Conservation (phyloP, 2,797 vertebrate genomes). For the Mormyrops boulengeri region DNA sequence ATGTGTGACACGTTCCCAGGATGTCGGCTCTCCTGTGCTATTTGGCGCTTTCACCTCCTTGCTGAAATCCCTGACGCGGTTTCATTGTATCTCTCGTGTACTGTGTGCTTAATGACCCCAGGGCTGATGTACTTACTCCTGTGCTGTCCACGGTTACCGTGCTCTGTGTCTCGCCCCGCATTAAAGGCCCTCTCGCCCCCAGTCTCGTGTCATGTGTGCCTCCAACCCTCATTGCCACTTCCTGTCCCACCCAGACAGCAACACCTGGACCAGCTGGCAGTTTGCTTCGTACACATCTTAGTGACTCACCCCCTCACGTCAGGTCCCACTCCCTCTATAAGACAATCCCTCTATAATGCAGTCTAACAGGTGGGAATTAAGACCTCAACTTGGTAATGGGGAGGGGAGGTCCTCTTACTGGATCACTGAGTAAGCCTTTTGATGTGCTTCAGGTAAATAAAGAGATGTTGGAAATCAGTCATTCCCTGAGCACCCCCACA, state of each 20-base stretch:
- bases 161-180: background rate
- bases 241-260: background rate
- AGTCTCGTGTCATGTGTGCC: background rate
- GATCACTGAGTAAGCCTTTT: background rate
- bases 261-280: background rate
- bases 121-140: background rate
- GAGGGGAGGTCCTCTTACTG: background rate
- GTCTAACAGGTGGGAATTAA: background rate
- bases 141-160: background rate
- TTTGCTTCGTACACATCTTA: background rate
- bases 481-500: background rate
- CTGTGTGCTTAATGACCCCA: background rate
- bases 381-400: no score
- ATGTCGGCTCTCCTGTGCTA: background rate
- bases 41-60: slow-evolving; percentile 32
- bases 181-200: background rate
- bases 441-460: background rate
- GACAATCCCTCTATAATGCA: background rate
- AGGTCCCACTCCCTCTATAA: background rate
- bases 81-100: slow-evolving; percentile 74
- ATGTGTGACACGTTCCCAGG: slow-evolving; percentile 20
- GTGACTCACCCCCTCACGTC: background rate
- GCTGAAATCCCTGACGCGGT: slow-evolving; percentile 60
- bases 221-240: background rate
- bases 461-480: background rate